Evolutionary conservation across 1,140 invertebrate species (phyloP).

Genomic region (Octopus sinensis): DNA sequence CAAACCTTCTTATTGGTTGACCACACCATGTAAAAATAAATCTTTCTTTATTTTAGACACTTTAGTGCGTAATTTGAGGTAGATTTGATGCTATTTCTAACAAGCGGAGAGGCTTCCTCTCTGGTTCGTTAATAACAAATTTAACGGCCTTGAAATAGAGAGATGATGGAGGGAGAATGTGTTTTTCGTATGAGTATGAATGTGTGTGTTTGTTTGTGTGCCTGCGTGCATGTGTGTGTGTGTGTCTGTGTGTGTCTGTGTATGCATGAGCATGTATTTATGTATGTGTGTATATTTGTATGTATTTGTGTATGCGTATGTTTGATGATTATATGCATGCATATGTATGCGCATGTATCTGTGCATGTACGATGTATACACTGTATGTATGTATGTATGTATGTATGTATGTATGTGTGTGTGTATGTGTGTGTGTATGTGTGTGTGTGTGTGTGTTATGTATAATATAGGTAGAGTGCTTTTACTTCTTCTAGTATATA

Average conservation of each 20-base stretch:
- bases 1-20: too few relatives aligned
- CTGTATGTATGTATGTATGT: conserved; percentile 36
- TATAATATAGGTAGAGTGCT: background rate
- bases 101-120: too few relatives aligned
- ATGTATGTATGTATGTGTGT: conserved; percentile 35
- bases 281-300: conserved; percentile 24
- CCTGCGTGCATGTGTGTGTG: conserved; percentile 29
- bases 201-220: conserved; percentile 33
- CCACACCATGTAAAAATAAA: too few relatives aligned
- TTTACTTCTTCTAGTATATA: background rate
- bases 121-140: too few relatives aligned
- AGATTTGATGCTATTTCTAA: too few relatives aligned
- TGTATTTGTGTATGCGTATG: conserved; percentile 25
- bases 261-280: conserved; percentile 24
- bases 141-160: too few relatives aligned
- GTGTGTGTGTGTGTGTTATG: background rate
- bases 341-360: conserved; percentile 11
- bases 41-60: too few relatives aligned
- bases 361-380: conserved; percentile 20
- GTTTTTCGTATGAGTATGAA: conserved; percentile 31
- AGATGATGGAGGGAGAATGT: conserved; percentile 17
- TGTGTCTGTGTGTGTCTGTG: conserved; percentile 29
- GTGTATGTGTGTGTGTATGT: conserved; percentile 34
- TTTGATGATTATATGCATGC: conserved; percentile 22
- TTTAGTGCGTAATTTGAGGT: too few relatives aligned